These are phyloP conservation scores for Dryoscopus gambensis DNA, from an alignment of 2,113 vertebrate genomes.

Conservation along the genomic window DNA sequence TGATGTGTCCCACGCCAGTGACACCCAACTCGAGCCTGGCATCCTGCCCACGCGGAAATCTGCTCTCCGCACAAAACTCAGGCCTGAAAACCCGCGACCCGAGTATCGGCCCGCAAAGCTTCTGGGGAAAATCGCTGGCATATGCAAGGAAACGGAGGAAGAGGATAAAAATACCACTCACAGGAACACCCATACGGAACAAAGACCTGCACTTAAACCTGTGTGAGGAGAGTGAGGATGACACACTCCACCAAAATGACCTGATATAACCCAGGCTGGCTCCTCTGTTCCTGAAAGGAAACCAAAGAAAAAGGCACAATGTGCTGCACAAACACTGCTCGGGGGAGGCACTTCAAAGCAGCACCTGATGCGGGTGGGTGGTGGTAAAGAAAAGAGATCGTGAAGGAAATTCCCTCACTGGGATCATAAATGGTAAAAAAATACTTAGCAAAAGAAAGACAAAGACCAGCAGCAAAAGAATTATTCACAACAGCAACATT, in stretches of 20 bases:
- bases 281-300: accelerated
- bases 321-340: accelerated
- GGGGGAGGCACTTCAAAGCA: accelerated
- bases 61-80: background rate
- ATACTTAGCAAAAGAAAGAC: accelerated
- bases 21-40: accelerated
- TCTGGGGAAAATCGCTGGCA: background rate
- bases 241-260: accelerated
- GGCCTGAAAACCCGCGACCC: background rate
- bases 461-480: accelerated
- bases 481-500: accelerated
- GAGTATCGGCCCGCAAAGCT: accelerated
- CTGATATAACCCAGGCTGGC: background rate
- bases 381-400: accelerated
- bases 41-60: accelerated
- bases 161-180: background rate
- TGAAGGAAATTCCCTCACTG: accelerated
- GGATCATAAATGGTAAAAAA: accelerated
- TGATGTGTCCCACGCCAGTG: accelerated
- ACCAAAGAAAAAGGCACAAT: too few species aligned
- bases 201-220: background rate
- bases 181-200: accelerated
- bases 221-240: background rate
- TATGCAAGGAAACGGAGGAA: accelerated
- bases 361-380: accelerated